These are phyloP conservation scores for Tyria jacobaeae DNA, from an alignment of 2,888 invertebrate species.

Conservation along the genomic window DNA sequence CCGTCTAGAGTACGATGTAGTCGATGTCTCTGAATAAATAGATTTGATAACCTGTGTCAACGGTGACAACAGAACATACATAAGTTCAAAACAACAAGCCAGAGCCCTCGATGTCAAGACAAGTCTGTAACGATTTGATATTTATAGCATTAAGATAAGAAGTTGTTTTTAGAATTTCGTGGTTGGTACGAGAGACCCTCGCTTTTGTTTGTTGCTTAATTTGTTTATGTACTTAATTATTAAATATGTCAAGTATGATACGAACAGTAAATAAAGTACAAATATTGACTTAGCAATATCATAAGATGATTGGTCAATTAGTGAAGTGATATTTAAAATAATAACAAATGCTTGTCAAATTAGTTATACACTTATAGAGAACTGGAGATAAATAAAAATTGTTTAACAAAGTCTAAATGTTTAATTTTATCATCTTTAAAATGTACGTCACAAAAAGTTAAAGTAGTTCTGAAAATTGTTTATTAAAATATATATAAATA, in stretches of 20 bases:
- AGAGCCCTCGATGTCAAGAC: slow-evolving; percentile 67
- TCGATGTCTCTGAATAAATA: slow-evolving; percentile 75
- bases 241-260: slow-evolving; percentile 32
- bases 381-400: too few relatives aligned
- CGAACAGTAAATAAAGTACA: slow-evolving; percentile 25
- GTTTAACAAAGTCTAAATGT: too few relatives aligned
- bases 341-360: neutral
- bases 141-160: slow-evolving; percentile 77
- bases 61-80: slow-evolving; percentile 71
- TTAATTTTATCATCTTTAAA: too few relatives aligned
- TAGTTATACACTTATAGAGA: slow-evolving; percentile 5
- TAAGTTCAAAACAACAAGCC: slow-evolving; percentile 83
- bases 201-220: slow-evolving; percentile 32
- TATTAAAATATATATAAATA: too few relatives aligned
- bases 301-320: slow-evolving; percentile 18
- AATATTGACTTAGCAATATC: slow-evolving; percentile 18
- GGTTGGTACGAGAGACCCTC: slow-evolving; percentile 51
- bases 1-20: slow-evolving; percentile 69
- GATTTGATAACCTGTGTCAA: slow-evolving; percentile 82
- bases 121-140: slow-evolving; percentile 72
- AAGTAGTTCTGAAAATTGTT: too few relatives aligned
- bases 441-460: too few relatives aligned
- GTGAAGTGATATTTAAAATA: slow-evolving; percentile 16
- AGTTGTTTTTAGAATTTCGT: slow-evolving; percentile 73
- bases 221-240: slow-evolving; percentile 34